Conservation (phyloP, 2,888 invertebrate genomes). For the Pristionchus exspectatus region DNA sequence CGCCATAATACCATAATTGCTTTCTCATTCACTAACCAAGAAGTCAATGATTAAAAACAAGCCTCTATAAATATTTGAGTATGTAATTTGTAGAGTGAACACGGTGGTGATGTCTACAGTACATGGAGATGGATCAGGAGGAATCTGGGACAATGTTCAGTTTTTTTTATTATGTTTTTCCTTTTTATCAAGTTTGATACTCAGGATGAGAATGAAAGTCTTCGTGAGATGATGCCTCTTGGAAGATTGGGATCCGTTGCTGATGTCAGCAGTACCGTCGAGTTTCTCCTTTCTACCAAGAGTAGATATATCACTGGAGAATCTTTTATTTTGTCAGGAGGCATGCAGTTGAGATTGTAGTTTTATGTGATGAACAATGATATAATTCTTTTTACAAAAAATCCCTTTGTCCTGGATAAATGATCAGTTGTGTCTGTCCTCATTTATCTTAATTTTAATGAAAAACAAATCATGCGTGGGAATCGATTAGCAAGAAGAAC, state of each 20-base stretch:
- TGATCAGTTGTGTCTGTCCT: too few relatives aligned
- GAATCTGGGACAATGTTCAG: conserved; percentile 42
- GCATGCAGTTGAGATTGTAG: conserved; percentile 45
- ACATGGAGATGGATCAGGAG: conserved; percentile 51
- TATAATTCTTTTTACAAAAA: too few relatives aligned
- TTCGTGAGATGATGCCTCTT: conserved; percentile 42
- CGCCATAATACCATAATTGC: too few relatives aligned
- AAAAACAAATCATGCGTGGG: too few relatives aligned
- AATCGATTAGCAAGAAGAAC: too few relatives aligned
- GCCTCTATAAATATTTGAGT: not conserved
- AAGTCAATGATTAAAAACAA: too few relatives aligned
- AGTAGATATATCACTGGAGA: conserved; percentile 44
- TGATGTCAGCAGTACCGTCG: conserved; percentile 17
- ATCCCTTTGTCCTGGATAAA: too few relatives aligned
- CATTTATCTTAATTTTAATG: too few relatives aligned
- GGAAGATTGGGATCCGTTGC: conserved; percentile 6
- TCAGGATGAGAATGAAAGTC: not conserved
- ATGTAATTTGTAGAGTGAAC: conserved; percentile 22
- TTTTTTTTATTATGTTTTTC: not conserved
- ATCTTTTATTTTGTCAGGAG: conserved; percentile 12
- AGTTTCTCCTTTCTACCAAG: conserved; percentile 13
- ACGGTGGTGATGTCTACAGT: conserved; percentile 46
- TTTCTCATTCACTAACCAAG: too few relatives aligned
- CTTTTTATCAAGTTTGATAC: not conserved
- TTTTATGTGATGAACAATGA: not conserved